These are phyloP conservation scores for Malurus elegans DNA, from an alignment of 2,113 vertebrate species.

Conservation along the genomic window DNA sequence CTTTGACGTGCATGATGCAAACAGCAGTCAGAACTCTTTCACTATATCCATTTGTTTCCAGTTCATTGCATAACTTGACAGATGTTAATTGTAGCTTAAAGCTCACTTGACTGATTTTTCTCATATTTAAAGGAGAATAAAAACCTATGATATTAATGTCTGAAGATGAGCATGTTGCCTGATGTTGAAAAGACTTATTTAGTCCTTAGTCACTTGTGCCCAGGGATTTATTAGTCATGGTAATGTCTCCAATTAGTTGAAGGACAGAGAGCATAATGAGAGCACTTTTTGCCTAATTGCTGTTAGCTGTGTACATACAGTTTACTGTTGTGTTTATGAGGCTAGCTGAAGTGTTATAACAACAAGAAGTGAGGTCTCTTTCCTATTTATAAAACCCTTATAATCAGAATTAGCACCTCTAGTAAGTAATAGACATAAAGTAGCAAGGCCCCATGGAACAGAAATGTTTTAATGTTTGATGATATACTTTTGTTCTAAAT, in stretches of 20 bases:
- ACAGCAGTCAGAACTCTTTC: background rate
- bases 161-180: background rate
- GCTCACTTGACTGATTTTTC: background rate
- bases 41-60: background rate
- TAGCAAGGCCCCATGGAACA: background rate
- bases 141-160: background rate
- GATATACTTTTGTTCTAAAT: background rate
- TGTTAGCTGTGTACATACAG: background rate
- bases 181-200: background rate
- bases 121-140: background rate
- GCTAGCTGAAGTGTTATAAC: background rate
- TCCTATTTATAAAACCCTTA: background rate
- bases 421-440: background rate
- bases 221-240: constrained; percentile 42
- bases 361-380: background rate
- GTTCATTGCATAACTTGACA: background rate
- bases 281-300: background rate
- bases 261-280: constrained; percentile 14
- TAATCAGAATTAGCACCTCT: background rate
- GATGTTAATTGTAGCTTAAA: constrained; percentile 5
- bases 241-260: constrained; percentile 26
- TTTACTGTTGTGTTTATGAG: background rate
- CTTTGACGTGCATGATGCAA: background rate
- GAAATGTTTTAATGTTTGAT: background rate
- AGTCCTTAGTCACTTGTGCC: background rate